Base-by-base conservation (phyloP, 2,113 vertebrate genomes). In the Montifringilla adamsi region DNA sequence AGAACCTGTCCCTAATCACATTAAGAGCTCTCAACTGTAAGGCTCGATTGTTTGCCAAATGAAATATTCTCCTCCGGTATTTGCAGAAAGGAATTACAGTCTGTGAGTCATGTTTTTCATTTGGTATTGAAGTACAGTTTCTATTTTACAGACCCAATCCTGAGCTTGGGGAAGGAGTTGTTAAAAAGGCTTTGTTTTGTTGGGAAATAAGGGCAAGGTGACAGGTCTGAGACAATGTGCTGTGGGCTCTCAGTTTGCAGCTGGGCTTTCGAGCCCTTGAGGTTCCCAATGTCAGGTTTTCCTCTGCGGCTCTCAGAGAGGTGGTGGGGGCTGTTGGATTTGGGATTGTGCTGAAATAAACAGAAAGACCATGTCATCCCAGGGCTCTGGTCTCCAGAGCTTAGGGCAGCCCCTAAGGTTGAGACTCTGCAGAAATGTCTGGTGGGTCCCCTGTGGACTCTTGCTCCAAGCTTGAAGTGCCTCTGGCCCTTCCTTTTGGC, bases 1-100 rank as follows among this genome's bases (percentile, higher is more conserved):
- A 97, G 96, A 97, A 96, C 95, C 95, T 97, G 87, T 96, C 94
- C 96, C 94, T 96, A 95, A 96, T 94, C 94, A 87, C 88, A 97
- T 92, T 86, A 97, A 96, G 87, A 91, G 75, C 92, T 97, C 94
- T 95, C 90, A 96, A 97, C 92, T 94, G 56, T 74, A 95, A 85
- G 72, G 89, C 93, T 87, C 77, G 30, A 52, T 92, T 80, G 92
- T 95, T 96, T 94, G 93, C 94, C 97, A 97, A 95, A 95, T 92
- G 82, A 96, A 97, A 94, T 93, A 89, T 82, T 83, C 92, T 91
- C 90, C 93, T 90, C 85, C 10, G 44, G 84, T 87, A 89, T 95
- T 91, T 95, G 84, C 92, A 95, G 94, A 91, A 96, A 96, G 95
- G 95, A 97, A 95, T 96, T 90, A 91, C 73, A 97, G 95, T 30